A percentile compares a stretch with the other conserved stretches of the same genome.
phyloP scores from a whole-genome alignment of 2,888 invertebrate genomes.

The Ectropis crepuscularia region DNA sequence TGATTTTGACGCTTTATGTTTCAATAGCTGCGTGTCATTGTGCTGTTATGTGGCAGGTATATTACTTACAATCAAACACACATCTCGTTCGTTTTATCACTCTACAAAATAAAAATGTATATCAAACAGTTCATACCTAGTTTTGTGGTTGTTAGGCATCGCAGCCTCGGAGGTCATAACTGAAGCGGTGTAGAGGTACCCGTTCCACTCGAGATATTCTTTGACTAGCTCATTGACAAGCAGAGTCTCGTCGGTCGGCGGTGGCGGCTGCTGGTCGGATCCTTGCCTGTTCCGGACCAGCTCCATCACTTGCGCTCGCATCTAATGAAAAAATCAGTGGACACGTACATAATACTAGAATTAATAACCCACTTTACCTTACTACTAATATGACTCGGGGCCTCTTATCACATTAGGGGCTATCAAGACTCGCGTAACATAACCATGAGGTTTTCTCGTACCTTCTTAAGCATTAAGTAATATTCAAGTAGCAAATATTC shows the following conservation, averaged over 20 bases:
- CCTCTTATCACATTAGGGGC: too few species aligned
- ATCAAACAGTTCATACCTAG: conserved; percentile 40
- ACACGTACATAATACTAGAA: neutral
- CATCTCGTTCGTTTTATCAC: neutral
- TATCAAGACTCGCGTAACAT: too few species aligned
- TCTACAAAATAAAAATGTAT: neutral
- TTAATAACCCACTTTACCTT: too few species aligned
- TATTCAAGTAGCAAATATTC: too few species aligned
- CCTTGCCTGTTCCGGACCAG: conserved; percentile 64
- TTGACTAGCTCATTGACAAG: conserved; percentile 87
- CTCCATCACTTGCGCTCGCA: conserved; percentile 71
- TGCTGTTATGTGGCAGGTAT: too few species aligned
- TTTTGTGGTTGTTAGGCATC: conserved; percentile 59
- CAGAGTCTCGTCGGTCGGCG: conserved; percentile 65
- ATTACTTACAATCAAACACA: too few species aligned
- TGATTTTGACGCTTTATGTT: too few species aligned
- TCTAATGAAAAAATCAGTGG: conserved; percentile 48
- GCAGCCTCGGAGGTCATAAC: conserved; percentile 81
- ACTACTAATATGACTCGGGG: too few species aligned
- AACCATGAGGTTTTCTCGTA: too few species aligned
- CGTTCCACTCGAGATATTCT: conserved; percentile 89
- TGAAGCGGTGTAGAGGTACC: conserved; percentile 86
- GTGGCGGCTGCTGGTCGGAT: conserved; percentile 54
- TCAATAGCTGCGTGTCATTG: too few species aligned
- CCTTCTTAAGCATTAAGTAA: too few species aligned